These are phyloP conservation scores for Drosophila obscura DNA, from an alignment of 1,140 invertebrate species.

Conservation along the genomic window DNA sequence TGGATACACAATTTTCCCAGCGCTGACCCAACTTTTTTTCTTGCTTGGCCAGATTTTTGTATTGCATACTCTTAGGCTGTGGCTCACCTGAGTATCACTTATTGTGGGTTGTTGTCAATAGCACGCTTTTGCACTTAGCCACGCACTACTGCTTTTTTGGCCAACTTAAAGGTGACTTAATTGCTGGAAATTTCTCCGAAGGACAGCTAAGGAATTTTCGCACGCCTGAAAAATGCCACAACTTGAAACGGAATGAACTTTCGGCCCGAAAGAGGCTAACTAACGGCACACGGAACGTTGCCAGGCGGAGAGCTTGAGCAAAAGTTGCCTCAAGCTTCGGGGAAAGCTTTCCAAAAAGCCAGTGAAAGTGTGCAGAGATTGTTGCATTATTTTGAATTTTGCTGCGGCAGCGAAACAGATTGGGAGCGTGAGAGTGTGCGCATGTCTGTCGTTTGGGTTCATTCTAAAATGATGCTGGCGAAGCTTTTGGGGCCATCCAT, in stretches of 20 bases:
- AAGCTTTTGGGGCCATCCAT: slow-evolving; percentile 37
- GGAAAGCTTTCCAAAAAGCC: slow-evolving; percentile 13
- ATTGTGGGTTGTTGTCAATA: slow-evolving; percentile 1
- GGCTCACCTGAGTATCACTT: slow-evolving; percentile 30
- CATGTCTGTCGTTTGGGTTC: slow-evolving; percentile 44
- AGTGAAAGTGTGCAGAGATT: slow-evolving; percentile 77
- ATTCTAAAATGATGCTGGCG: slow-evolving; percentile 12
- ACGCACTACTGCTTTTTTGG: not conserved
- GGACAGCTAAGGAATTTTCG: slow-evolving; percentile 44
- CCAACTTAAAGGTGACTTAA: slow-evolving; percentile 10
- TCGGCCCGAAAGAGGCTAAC: slow-evolving; percentile 26
- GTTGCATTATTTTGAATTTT: slow-evolving; percentile 66
- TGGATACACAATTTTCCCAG: slow-evolving; percentile 73
- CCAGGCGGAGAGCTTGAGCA: slow-evolving; percentile 20
- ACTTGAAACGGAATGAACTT: slow-evolving; percentile 63
- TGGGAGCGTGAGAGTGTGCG: slow-evolving; percentile 33
- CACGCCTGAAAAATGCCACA: slow-evolving; percentile 74
- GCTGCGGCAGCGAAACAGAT: not conserved
- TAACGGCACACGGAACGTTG: slow-evolving; percentile 43
- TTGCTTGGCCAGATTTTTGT: not conserved
- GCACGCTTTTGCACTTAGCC: not conserved
- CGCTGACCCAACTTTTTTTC: slow-evolving; percentile 38
- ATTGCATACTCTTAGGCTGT: slow-evolving; percentile 18
- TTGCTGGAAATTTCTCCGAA: slow-evolving; percentile 16
- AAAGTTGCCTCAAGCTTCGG: slow-evolving; percentile 31